Evolutionary conservation across 2,797 vertebrate genomes (phyloP).

Genomic region (Tympanoctomys barrerae): DNA sequence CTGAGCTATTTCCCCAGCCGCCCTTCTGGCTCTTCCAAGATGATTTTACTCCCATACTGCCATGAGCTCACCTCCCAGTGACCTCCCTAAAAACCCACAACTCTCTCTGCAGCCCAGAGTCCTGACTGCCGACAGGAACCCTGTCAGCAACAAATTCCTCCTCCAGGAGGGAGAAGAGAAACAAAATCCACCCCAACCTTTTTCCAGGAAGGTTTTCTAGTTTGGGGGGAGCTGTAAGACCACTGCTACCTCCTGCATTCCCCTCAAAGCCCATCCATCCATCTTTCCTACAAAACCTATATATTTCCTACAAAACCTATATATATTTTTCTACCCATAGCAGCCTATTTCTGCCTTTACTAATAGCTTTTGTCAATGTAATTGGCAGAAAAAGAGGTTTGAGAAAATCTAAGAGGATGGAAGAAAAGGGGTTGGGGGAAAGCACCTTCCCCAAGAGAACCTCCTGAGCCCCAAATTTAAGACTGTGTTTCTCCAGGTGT

Average conservation of each 20-base stretch:
- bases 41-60: not conserved
- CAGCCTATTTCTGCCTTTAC: not conserved
- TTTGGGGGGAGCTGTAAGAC: not conserved
- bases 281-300: not conserved
- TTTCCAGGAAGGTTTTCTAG: not conserved
- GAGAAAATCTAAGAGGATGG: not conserved
- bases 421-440: not conserved
- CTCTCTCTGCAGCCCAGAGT: not conserved
- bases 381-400: not conserved
- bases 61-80: not conserved
- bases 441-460: not conserved
- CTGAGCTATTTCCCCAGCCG: too few relatives aligned
- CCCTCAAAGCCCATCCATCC: not conserved
- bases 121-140: not conserved
- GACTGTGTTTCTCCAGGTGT: not conserved
- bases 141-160: not conserved
- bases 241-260: not conserved
- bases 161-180: not conserved
- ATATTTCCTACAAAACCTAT: not conserved
- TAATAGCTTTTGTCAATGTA: not conserved
- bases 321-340: not conserved
- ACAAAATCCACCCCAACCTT: not conserved
- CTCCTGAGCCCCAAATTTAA: not conserved
- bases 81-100: not conserved
- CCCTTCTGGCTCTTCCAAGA: not conserved